phyloP scores from a whole-genome alignment of 1,140 invertebrate genomes.

The Drosophila ironensis region DNA sequence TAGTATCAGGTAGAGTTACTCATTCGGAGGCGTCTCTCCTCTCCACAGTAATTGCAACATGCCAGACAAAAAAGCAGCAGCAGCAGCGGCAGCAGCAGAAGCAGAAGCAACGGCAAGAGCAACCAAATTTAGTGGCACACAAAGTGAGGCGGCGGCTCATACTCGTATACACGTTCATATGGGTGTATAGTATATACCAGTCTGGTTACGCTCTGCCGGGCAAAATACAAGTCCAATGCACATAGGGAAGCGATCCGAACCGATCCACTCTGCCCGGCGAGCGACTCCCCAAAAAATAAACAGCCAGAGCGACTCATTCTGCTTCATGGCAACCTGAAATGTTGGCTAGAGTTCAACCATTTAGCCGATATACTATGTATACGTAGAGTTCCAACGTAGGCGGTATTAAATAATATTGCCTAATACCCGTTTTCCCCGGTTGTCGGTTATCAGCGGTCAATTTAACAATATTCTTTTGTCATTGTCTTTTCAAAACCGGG shows the following conservation, averaged over 20 bases:
- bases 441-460: conserved; percentile 6
- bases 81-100: not conserved
- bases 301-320: conserved; percentile 9
- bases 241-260: conserved; percentile 33
- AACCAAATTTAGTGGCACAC: conserved; percentile 59
- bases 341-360: conserved; percentile 42
- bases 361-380: not conserved
- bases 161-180: not conserved
- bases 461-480: not conserved
- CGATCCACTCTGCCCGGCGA: too few relatives aligned
- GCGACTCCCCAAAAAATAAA: not conserved
- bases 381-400: not conserved
- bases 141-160: conserved; percentile 22
- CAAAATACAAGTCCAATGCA: conserved; percentile 61
- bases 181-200: conserved; percentile 45
- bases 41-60: conserved; percentile 50
- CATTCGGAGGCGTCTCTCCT: conserved; percentile 37
- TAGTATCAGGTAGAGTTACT: conserved; percentile 27
- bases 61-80: conserved; percentile 42
- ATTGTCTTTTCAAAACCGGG: too few relatives aligned
- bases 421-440: not conserved
- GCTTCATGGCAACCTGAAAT: conserved; percentile 17
- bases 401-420: conserved; percentile 23
- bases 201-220: conserved; percentile 70
- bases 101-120: conserved; percentile 20